A percentile compares a stretch with the other conserved stretches of the same genome.
Evolutionary conservation across 2,888 invertebrate species (phyloP).

Genomic region (Blera fallax): DNA sequence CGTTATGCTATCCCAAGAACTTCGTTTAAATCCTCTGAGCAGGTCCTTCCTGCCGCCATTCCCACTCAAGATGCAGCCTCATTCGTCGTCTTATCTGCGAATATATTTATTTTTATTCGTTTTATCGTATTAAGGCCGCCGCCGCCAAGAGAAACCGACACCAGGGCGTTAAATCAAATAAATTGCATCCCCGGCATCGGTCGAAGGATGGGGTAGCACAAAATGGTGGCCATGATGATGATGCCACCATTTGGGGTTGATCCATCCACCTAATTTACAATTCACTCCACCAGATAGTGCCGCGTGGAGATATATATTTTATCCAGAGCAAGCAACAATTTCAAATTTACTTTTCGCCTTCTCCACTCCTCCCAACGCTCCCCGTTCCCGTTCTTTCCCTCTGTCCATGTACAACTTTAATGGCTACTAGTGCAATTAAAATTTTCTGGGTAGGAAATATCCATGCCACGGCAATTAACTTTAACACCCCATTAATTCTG

Average conservation of each 20-base stretch:
- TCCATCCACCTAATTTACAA: conserved; percentile 69
- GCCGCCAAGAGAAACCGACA: conserved; percentile 51
- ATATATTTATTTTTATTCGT: conserved; percentile 72
- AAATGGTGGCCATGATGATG: conserved; percentile 53
- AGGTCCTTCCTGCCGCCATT: conserved; percentile 60
- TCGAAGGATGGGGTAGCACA: background rate
- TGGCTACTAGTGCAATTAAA: conserved; percentile 65
- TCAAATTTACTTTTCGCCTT: conserved; percentile 45
- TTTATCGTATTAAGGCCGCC: conserved; percentile 70
- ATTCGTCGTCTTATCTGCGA: conserved; percentile 70
- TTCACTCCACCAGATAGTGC: conserved; percentile 23
- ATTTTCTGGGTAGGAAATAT: conserved; percentile 72
- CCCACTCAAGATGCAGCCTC: conserved; percentile 64
- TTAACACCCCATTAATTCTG: conserved; percentile 72
- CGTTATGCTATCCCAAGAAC: conserved; percentile 6
- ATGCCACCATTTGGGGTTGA: conserved; percentile 48
- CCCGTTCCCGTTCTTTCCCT: background rate
- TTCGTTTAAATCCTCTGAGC: conserved; percentile 56
- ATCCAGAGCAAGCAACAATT: conserved; percentile 64
- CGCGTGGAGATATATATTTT: conserved; percentile 10
- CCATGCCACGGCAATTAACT: conserved; percentile 72
- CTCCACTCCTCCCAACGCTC: background rate
- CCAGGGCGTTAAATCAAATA: conserved; percentile 75
- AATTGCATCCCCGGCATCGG: conserved; percentile 73
- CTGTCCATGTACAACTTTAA: conserved; percentile 36